Evolutionary conservation across 2,113 vertebrate genomes (phyloP).

Genomic region (Columbina picui): DNA sequence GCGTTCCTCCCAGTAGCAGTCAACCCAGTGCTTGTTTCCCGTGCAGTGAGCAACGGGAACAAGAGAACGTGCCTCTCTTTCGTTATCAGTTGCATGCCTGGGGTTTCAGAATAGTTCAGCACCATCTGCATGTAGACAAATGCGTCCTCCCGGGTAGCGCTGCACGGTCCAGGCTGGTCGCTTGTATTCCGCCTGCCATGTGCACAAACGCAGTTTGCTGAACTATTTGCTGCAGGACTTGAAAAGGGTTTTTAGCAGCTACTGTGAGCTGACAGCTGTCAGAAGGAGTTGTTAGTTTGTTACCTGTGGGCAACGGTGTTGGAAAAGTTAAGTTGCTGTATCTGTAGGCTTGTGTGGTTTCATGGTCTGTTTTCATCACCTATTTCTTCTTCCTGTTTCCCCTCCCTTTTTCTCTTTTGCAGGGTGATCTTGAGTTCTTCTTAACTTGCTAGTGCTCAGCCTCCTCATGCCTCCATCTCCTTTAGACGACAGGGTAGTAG

Average conservation of each 20-base stretch:
- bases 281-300: background rate
- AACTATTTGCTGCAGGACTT: background rate
- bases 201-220: background rate
- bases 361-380: conserved; percentile 4
- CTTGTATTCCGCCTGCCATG: background rate
- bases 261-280: background rate
- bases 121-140: background rate
- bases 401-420: conserved; percentile 45
- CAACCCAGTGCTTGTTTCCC: background rate
- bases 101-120: conserved; percentile 1
- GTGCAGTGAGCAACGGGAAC: background rate
- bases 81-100: background rate
- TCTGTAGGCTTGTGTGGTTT: background rate
- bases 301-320: background rate
- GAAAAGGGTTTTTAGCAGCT: background rate
- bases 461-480: conserved; percentile 99
- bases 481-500: conserved; percentile 98
- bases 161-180: background rate
- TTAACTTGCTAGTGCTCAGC: conserved; percentile 86
- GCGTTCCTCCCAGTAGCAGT: background rate
- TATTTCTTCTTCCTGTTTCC: conserved; percentile 3
- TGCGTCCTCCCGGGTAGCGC: background rate
- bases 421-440: conserved; percentile 90
- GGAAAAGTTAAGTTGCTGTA: background rate
- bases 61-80: background rate